Evolutionary conservation across 2,888 invertebrate species (phyloP).

Genomic region (Hoplodrina blanda): DNA sequence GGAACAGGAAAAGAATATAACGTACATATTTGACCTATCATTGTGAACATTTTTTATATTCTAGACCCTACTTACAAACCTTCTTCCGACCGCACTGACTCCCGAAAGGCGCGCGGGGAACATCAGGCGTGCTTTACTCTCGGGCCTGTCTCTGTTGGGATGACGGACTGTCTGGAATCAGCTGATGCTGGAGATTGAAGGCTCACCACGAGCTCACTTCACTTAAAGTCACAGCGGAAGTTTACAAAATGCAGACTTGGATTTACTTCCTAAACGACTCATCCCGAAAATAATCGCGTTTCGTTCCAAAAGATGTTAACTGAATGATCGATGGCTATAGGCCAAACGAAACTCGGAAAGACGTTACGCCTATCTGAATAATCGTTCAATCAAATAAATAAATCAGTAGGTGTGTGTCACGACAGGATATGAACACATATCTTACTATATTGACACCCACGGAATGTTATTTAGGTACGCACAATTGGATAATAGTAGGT

Average conservation of each 20-base stretch:
- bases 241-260: too few relatives aligned
- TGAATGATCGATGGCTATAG: slow-evolving; percentile 1
- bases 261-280: neutral
- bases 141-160: too few relatives aligned
- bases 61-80: too few relatives aligned
- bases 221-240: too few relatives aligned
- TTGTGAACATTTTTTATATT: too few relatives aligned
- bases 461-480: slow-evolving; percentile 9
- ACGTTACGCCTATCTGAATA: slow-evolving; percentile 10
- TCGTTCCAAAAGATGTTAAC: neutral
- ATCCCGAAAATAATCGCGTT: neutral
- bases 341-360: slow-evolving; percentile 20
- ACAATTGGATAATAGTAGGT: slow-evolving; percentile 51
- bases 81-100: too few relatives aligned
- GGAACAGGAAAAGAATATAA: slow-evolving; percentile 10
- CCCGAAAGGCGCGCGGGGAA: too few relatives aligned
- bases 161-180: too few relatives aligned
- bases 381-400: slow-evolving; percentile 4
- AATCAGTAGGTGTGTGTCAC: slow-evolving; percentile 34
- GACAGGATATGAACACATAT: slow-evolving; percentile 56
- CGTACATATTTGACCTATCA: too few relatives aligned
- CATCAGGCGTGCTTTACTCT: too few relatives aligned
- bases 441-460: slow-evolving; percentile 50
- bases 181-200: too few relatives aligned
- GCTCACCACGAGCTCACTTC: too few relatives aligned